Conservation (phyloP, 2,113 vertebrate genomes). For the Callipepla squamata region DNA sequence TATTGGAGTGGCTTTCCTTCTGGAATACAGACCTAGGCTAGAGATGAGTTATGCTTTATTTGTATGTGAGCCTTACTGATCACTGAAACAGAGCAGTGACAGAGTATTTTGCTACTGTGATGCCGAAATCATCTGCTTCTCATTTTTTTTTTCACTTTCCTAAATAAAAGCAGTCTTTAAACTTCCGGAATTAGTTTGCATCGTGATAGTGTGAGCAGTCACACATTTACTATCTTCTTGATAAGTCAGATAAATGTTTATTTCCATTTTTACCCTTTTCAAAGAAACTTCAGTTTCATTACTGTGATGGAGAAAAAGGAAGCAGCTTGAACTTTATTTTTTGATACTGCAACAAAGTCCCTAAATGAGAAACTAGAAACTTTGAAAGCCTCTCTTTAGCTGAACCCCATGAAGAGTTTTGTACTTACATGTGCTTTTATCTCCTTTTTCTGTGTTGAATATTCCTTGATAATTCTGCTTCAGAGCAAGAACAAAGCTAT, state of each 20-base stretch:
- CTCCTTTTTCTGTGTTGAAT: background rate
- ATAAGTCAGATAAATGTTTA: background rate
- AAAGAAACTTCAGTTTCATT: background rate
- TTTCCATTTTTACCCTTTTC: background rate
- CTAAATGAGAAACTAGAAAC: background rate
- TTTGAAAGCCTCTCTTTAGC: background rate
- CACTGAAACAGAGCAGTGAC: background rate
- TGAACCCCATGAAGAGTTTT: background rate
- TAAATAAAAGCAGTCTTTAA: background rate
- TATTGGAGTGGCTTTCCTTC: background rate
- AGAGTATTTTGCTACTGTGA: background rate
- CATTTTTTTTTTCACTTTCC: background rate
- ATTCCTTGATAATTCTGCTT: conserved; percentile 33
- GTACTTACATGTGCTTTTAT: background rate
- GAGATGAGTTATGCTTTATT: background rate
- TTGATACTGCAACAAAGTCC: background rate
- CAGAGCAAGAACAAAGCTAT: conserved; percentile 58
- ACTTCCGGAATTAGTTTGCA: background rate
- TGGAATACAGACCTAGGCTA: background rate
- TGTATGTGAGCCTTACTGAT: background rate
- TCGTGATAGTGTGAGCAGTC: background rate
- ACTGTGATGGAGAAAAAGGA: background rate
- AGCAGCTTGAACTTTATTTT: background rate
- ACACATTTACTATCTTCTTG: background rate
- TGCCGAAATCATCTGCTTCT: background rate